These are phyloP conservation scores for Nestor notabilis DNA, from an alignment of 2,113 vertebrate species.

Conservation along the genomic window DNA sequence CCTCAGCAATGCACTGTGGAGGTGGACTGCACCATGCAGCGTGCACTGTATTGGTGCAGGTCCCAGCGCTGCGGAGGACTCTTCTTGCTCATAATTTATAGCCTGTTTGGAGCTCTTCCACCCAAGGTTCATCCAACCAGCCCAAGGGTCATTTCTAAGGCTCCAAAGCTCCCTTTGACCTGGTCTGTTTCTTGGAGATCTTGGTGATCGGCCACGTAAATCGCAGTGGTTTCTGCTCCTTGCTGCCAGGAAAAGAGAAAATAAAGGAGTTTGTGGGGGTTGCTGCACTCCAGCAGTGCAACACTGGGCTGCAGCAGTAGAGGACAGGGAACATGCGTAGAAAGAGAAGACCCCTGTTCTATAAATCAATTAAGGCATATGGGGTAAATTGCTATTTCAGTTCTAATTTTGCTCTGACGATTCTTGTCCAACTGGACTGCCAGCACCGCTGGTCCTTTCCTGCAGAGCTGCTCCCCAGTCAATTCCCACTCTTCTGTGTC, in stretches of 20 bases:
- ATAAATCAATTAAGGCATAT: not conserved
- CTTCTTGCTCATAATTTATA: not conserved
- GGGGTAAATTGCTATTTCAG: not conserved
- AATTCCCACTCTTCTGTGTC: not conserved
- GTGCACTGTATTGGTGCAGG: not conserved
- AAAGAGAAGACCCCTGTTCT: not conserved
- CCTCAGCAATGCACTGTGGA: rapidly evolving
- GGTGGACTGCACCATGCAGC: rapidly evolving
- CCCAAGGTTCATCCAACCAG: not conserved
- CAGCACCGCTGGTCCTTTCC: not conserved
- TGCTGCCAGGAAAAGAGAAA: not conserved
- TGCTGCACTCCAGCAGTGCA: rapidly evolving
- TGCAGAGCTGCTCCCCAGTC: not conserved
- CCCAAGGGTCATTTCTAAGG: not conserved
- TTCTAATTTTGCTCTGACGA: not conserved
- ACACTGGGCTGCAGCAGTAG: not conserved
- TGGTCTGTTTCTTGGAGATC: rapidly evolving
- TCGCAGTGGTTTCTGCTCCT: not conserved
- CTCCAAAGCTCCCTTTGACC: not conserved
- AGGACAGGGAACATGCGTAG: rapidly evolving
- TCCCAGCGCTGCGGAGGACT: not conserved
- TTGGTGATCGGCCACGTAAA: not conserved
- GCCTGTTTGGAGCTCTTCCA: not conserved
- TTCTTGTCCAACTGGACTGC: not conserved
- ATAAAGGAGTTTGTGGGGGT: not conserved